phyloP scores from a whole-genome alignment of 2,888 invertebrate species.

The Oligia strigilis region DNA sequence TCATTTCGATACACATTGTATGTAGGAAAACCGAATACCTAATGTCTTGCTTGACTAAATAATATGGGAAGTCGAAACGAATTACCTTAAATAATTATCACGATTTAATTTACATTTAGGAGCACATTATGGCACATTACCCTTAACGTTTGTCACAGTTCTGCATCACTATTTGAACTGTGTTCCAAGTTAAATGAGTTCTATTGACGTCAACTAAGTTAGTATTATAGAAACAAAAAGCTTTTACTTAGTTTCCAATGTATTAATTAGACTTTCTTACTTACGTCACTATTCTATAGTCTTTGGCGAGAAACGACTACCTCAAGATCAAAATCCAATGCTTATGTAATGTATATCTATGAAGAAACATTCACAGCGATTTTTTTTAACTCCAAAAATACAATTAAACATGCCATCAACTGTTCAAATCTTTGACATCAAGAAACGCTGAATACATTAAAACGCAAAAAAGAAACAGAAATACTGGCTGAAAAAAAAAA shows the following conservation, averaged over 20 bases:
- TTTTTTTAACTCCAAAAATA: not conserved
- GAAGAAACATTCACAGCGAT: not conserved
- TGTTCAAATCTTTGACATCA: not conserved
- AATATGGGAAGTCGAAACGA: not conserved
- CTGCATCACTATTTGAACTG: conserved; percentile 41
- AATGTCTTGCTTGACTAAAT: not conserved
- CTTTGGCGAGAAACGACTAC: too few species aligned
- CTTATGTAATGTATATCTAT: not conserved
- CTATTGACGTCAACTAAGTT: conserved; percentile 10
- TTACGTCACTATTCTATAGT: not conserved
- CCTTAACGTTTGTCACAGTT: conserved; percentile 33
- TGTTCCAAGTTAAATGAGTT: conserved; percentile 45
- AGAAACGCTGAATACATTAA: not conserved
- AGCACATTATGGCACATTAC: conserved; percentile 34
- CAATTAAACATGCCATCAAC: not conserved
- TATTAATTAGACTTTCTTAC: not conserved
- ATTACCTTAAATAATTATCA: conserved; percentile 14
- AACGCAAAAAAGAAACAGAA: not conserved
- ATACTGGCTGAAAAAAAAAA: not conserved
- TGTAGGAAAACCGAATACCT: not conserved
- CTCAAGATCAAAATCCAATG: not conserved
- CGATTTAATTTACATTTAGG: conserved; percentile 31
- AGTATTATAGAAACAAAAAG: not conserved
- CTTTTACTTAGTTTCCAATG: not conserved
- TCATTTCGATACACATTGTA: not conserved